Evolutionary conservation across 2,888 invertebrate species (phyloP).

Genomic region (Heliconius charithonia): DNA sequence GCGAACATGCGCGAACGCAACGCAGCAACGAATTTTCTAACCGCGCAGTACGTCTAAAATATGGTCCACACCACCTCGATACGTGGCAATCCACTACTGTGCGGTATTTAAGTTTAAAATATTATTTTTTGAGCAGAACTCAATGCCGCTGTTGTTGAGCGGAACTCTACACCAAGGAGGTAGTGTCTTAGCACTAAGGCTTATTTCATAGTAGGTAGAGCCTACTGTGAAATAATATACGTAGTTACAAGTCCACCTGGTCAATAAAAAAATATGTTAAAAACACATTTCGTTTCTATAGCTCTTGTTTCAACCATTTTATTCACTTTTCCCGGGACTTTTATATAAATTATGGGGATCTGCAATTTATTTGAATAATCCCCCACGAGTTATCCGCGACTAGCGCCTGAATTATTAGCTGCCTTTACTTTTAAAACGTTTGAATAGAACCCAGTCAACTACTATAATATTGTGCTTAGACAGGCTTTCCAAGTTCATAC

Average conservation of each 20-base stretch:
- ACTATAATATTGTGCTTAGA: background rate
- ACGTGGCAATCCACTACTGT: too few species aligned
- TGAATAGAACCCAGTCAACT: background rate
- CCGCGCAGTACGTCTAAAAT: too few species aligned
- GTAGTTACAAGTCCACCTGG: background rate
- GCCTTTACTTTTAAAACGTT: conserved; percentile 6
- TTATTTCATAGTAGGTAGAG: too few species aligned
- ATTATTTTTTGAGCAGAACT: too few species aligned
- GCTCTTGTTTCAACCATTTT: background rate
- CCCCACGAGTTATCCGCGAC: background rate
- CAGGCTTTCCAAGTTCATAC: background rate
- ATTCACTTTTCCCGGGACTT: conserved; percentile 4
- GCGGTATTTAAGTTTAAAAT: too few species aligned
- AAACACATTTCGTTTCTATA: background rate
- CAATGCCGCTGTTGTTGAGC: too few species aligned
- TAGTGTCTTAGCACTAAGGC: too few species aligned
- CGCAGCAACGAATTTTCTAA: too few species aligned
- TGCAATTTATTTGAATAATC: conserved; percentile 3
- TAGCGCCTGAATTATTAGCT: background rate
- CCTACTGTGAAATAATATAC: too few species aligned
- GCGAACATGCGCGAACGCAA: too few species aligned
- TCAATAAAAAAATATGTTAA: background rate
- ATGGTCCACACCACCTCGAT: too few species aligned
- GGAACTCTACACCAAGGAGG: too few species aligned
- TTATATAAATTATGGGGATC: background rate